phyloP scores from a whole-genome alignment of 1,140 invertebrate genomes.

The Ditylenchus dipsaci region DNA sequence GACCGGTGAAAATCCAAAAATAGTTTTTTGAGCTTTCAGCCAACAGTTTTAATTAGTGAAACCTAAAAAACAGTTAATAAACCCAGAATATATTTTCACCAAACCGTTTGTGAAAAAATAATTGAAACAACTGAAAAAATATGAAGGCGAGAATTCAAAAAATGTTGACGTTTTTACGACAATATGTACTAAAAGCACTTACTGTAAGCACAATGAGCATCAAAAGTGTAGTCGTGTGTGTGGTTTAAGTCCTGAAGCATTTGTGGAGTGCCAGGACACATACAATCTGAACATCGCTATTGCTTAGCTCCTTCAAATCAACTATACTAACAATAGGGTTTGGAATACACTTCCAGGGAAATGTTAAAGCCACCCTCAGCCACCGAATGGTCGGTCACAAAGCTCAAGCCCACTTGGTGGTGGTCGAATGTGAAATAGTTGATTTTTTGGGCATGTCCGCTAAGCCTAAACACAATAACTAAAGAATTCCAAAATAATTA shows the following conservation, averaged over 20 bases:
- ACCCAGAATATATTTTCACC: too few species aligned
- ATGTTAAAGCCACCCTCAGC: conserved; percentile 32
- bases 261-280: conserved; percentile 21
- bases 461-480: conserved; percentile 23
- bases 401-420: conserved; percentile 9
- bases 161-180: conserved; percentile 2
- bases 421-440: conserved; percentile 30
- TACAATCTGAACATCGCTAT: conserved; percentile 19
- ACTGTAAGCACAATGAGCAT: not conserved
- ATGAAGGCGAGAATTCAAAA: too few species aligned
- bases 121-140: too few species aligned
- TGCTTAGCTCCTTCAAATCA: too few species aligned
- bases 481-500: too few species aligned
- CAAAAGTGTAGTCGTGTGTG: conserved; percentile 4
- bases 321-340: conserved; percentile 18
- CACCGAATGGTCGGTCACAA: conserved; percentile 34
- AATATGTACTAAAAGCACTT: not conserved
- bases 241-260: conserved; percentile 9
- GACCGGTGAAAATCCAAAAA: too few species aligned
- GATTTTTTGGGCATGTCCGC: conserved; percentile 15
- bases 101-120: too few species aligned
- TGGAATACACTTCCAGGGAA: conserved; percentile 15
- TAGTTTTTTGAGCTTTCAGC: too few species aligned
- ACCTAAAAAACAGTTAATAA: too few species aligned
- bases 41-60: too few species aligned